Conservation (phyloP, 2,797 vertebrate genomes). For the Smutsia gigantea region DNA sequence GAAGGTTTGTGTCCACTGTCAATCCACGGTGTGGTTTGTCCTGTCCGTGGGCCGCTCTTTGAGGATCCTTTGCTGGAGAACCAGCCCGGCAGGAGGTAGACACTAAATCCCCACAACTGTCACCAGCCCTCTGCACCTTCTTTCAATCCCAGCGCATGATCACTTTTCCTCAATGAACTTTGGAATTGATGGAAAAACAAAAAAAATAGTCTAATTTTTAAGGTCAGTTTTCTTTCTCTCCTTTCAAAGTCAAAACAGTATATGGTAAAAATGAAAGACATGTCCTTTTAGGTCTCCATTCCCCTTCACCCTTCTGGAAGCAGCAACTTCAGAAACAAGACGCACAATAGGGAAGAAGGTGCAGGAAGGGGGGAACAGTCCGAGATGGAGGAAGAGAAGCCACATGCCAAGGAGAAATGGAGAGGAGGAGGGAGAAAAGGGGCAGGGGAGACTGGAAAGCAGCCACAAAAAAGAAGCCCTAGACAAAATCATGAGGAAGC, state of each 20-base stretch:
- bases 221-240: neutral
- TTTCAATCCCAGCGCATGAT: neutral
- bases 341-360: neutral
- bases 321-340: neutral
- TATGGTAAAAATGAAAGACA: neutral
- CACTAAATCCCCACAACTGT: neutral
- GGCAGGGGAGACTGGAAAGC: neutral
- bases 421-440: neutral
- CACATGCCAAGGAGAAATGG: neutral
- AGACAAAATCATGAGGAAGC: neutral
- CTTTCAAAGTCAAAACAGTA: slow-evolving; percentile 24
- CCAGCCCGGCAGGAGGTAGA: neutral
- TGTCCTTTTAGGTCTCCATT: neutral
- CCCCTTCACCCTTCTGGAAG: neutral
- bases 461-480: neutral
- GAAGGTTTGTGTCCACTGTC: neutral
- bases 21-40: neutral
- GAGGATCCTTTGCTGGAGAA: neutral
- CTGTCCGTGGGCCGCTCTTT: neutral
- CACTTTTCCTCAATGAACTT: neutral
- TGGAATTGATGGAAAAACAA: neutral
- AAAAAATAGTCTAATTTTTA: neutral
- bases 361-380: neutral
- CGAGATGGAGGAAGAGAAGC: neutral
- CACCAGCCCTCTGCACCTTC: neutral